Conservation (phyloP, 2,797 vertebrate species). For the Parauchenoglanis ngamensis region DNA sequence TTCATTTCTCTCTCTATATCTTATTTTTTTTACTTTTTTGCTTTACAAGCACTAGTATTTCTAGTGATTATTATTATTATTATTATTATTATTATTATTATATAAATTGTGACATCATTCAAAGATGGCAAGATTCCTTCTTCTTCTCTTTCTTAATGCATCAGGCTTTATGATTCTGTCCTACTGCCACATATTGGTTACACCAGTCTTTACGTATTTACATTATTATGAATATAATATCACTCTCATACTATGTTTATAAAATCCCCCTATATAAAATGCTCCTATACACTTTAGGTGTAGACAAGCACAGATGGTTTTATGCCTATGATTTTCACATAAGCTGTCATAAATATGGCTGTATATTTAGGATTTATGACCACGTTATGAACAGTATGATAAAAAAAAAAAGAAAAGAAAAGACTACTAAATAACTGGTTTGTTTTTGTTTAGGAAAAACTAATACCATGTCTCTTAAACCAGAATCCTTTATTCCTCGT, state of each 20-base stretch:
- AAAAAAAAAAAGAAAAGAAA: not conserved
- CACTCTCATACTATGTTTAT: not conserved
- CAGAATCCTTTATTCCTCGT: not conserved
- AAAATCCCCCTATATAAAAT: not conserved
- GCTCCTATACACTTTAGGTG: not conserved
- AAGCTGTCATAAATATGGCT: not conserved
- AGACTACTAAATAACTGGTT: not conserved
- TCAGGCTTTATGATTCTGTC: not conserved
- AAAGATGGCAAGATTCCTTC: not conserved
- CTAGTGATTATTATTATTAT: not conserved
- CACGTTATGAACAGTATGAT: not conserved
- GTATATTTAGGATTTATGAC: not conserved
- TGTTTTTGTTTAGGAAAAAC: not conserved
- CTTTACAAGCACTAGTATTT: no score
- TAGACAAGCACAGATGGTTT: not conserved
- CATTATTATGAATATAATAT: not conserved
- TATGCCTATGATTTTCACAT: not conserved
- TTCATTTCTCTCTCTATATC: no score
- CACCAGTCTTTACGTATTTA: not conserved
- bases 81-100: slow-evolving; percentile 12
- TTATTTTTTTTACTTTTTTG: no score
- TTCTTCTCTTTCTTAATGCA: not conserved
- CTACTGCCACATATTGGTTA: not conserved
- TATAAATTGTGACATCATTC: not conserved
- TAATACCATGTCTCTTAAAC: not conserved